A percentile compares a stretch with the other conserved stretches of the same genome.
Conservation (phyloP, 1,140 invertebrate species). For the Drosophila nigromelanica region DNA sequence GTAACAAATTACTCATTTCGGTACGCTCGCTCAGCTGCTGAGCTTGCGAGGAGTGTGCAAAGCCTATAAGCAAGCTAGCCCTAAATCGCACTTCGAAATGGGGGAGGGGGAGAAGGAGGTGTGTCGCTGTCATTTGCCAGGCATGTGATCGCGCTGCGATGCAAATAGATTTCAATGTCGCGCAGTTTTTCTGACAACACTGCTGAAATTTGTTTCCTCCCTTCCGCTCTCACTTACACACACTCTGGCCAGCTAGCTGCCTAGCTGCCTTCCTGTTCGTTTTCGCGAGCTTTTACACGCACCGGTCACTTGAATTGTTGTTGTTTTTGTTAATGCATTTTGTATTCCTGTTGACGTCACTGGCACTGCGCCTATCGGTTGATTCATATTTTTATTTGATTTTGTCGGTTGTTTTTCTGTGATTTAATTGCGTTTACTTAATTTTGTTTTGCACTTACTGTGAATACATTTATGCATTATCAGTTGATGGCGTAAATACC, state of each 20-base stretch:
- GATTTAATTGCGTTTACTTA: slow-evolving; percentile 62
- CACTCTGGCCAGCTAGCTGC: no score
- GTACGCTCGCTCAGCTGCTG: no score
- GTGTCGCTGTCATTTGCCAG: slow-evolving; percentile 37
- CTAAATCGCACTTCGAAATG: not conserved
- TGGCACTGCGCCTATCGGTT: slow-evolving; percentile 11
- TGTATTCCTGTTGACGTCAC: slow-evolving; percentile 43
- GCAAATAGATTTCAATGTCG: slow-evolving; percentile 54
- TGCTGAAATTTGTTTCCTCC: slow-evolving; percentile 13
- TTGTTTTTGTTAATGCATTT: slow-evolving; percentile 34
- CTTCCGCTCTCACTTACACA: slow-evolving; percentile 1
- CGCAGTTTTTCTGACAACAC: slow-evolving; percentile 27
- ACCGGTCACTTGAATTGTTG: slow-evolving; percentile 17
- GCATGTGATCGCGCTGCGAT: slow-evolving; percentile 59
- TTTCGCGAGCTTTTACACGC: slow-evolving; percentile 39
- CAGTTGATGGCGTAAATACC: slow-evolving; percentile 62
- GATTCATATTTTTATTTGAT: slow-evolving; percentile 41
- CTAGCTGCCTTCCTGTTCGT: slow-evolving; percentile 4
- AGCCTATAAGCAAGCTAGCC: slow-evolving; percentile 14
- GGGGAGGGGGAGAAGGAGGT: not conserved
- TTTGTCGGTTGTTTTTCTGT: slow-evolving; percentile 33
- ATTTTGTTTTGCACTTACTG: slow-evolving; percentile 35
- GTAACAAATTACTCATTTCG: slow-evolving; percentile 26
- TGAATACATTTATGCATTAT: slow-evolving; percentile 45
- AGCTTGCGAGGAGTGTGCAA: no score